These are phyloP conservation scores for Pseudomyrmex concolor DNA, from an alignment of 1,140 invertebrate genomes.

Conservation along the genomic window DNA sequence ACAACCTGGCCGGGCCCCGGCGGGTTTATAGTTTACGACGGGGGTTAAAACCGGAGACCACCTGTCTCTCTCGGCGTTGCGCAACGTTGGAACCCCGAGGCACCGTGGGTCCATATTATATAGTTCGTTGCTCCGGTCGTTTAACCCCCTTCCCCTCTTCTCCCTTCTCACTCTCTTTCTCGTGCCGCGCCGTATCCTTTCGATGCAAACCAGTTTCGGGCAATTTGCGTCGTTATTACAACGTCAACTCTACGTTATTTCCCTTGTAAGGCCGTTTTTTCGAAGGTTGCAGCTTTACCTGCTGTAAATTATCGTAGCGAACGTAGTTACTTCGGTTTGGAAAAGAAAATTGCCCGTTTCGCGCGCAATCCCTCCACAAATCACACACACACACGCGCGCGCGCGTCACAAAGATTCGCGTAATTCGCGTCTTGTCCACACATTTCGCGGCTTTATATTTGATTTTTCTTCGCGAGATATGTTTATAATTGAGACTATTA, in stretches of 20 bases:
- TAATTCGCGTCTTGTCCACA: background rate
- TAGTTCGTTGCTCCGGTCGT: constrained; percentile 42
- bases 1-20: constrained; percentile 36
- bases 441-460: background rate
- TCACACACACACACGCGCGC: background rate
- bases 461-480: background rate
- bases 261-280: background rate
- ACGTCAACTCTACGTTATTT: background rate
- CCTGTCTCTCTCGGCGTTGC: constrained; percentile 68
- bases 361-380: background rate
- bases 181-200: constrained; percentile 24
- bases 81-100: constrained; percentile 74
- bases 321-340: background rate
- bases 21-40: constrained; percentile 27
- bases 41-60: constrained; percentile 67
- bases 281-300: background rate
- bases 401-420: background rate
- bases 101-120: constrained; percentile 60
- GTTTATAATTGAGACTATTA: background rate
- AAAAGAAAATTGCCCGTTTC: background rate
- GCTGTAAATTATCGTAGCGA: constrained; percentile 1
- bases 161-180: background rate
- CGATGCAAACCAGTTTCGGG: constrained; percentile 42
- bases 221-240: constrained; percentile 41
- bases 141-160: background rate